These are phyloP conservation scores for Hypercompe scribonia DNA, from an alignment of 2,888 invertebrate genomes.

Conservation along the genomic window DNA sequence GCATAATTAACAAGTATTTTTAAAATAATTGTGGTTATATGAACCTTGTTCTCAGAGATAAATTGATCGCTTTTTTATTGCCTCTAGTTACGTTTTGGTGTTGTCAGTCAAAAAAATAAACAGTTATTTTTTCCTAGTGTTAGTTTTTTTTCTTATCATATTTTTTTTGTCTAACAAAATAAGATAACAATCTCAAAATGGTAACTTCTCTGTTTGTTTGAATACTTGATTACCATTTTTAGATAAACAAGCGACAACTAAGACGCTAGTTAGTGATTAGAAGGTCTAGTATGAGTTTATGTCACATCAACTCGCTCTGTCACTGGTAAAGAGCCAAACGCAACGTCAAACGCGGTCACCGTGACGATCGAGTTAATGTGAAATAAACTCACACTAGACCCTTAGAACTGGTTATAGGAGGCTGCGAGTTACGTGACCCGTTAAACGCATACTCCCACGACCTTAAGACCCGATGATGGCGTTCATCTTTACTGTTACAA, in stretches of 20 bases:
- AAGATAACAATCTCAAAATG: background rate
- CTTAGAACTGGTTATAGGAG: background rate
- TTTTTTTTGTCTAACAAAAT: background rate
- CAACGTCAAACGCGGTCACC: too few species aligned
- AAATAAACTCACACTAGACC: too few species aligned
- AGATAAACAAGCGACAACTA: background rate
- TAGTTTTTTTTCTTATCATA: too few species aligned
- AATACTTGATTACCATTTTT: background rate
- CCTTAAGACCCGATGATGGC: constrained; percentile 7
- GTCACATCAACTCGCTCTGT: too few species aligned
- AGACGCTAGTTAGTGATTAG: background rate
- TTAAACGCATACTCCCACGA: constrained; percentile 20
- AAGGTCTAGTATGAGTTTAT: too few species aligned
- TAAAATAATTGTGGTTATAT: background rate
- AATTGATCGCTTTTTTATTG: background rate
- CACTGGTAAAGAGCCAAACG: too few species aligned
- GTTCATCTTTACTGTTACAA: constrained; percentile 9
- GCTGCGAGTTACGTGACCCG: constrained; percentile 8
- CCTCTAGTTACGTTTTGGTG: background rate
- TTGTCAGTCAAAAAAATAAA: background rate
- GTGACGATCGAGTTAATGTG: too few species aligned
- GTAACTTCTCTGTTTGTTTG: too few species aligned
- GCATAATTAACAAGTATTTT: background rate
- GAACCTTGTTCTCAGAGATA: background rate
- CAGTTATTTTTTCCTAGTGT: background rate